Evolutionary conservation across 1,140 invertebrate genomes (phyloP), one percentile per base, ranked within the genome.

Genomic region (Lutraria rhynchaena): DNA sequence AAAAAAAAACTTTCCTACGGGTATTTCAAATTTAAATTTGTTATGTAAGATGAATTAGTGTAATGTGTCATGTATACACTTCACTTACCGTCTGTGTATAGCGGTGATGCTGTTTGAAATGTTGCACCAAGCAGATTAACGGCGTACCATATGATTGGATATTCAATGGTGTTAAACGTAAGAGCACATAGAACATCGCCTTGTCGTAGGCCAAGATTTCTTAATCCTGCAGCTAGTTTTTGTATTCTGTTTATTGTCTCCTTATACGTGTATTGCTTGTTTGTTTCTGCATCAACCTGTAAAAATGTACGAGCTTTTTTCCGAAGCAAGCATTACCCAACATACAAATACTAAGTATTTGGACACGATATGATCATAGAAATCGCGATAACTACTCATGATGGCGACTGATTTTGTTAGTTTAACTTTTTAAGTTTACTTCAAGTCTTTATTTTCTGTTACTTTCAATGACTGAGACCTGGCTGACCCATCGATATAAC

Each of bases 111-210:
- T 0, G 73, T 76, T 24, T 63, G 73, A 31, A 76, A 61, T 9
- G 73, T 46, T 13, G 57, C 57, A 7, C 73, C 73, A 24, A 76
- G 15, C n/a, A 63, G 35, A 27, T 33, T 51, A 4, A 19, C 44
- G 0, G 73, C 73, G 31, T 49, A 63, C 57, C 58, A 76, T 7
- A 76, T 53, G 19, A 76, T 51, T 5, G 57, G 41, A 46, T 76
- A 76, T 22, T 76, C 73, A 24, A 76, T 76, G 11, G 41, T 46
- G 22, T 76, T 76, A 15, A 33, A 63, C 17, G 58, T 61, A 3
- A 61, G 37, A 11, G 60, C 49, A 63, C 73, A 76, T 41, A 76
- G 17, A 17, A 76, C 73, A 53, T 76, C 73, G 33, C 73, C 73
- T 24, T 63, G 57, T 4, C 73, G 22, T 15, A 76, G 24, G 7